phyloP scores from a whole-genome alignment of 2,113 vertebrate genomes.

The Myanophis thanlyinensis region DNA sequence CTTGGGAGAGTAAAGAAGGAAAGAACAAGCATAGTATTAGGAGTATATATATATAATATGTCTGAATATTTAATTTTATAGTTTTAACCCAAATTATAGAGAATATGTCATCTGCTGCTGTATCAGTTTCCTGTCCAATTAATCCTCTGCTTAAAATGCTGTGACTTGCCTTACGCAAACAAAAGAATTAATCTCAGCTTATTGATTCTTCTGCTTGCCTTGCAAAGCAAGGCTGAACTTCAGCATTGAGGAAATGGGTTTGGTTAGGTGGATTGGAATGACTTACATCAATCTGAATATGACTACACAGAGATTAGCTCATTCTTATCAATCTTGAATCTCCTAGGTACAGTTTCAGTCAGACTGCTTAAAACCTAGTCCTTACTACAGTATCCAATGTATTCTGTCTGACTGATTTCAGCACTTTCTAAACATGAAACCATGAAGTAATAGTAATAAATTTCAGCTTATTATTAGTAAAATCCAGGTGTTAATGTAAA shows the following conservation, averaged over 20 bases:
- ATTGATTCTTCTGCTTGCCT: not conserved
- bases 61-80: not conserved
- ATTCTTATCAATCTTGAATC: not conserved
- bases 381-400: not conserved
- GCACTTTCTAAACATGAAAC: not conserved
- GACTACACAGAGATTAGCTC: not conserved
- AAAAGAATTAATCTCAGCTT: not conserved
- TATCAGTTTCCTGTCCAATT: not conserved
- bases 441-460: not conserved
- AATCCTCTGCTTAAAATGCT: not conserved
- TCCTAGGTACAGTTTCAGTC: not conserved
- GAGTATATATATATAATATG: not conserved
- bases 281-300: not conserved
- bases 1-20: not conserved
- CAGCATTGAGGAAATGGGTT: not conserved
- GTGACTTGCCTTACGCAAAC: not conserved
- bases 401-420: not conserved
- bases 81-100: not conserved
- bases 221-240: not conserved
- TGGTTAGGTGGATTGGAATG: not conserved
- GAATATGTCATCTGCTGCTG: not conserved
- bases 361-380: not conserved
- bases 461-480: not conserved
- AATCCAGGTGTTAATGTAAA: not conserved
- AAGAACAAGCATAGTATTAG: not conserved